Percentiles rank a stretch among this genome's conserved stretches.
Evolutionary conservation across 2,888 invertebrate genomes (phyloP).

Genomic region (Lysandra coridon): DNA sequence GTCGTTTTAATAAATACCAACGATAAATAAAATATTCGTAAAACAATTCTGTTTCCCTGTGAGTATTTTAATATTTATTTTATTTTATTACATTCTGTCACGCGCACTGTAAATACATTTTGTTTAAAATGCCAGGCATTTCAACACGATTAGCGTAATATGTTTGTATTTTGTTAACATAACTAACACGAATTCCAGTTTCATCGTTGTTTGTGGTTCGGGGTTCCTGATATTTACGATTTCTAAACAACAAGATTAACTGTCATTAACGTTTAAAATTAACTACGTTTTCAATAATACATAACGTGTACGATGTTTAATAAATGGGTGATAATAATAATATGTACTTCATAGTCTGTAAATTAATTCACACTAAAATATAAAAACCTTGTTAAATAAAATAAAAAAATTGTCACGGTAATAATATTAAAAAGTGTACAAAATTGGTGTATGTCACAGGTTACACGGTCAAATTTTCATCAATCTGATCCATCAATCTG

Average conservation of each 20-base stretch:
- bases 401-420: too few species aligned
- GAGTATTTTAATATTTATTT: neutral
- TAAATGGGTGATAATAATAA: neutral
- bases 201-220: constrained; percentile 16
- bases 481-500: too few species aligned
- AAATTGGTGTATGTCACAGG: too few species aligned
- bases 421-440: too few species aligned
- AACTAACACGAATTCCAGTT: constrained; percentile 2
- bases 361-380: neutral
- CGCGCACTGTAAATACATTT: constrained; percentile 11
- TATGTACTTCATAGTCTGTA: neutral
- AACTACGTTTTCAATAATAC: neutral
- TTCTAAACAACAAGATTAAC: constrained; percentile 3
- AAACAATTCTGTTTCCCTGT: neutral
- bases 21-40: neutral
- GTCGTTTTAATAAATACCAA: neutral
- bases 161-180: constrained; percentile 5
- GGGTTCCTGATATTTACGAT: constrained; percentile 20
- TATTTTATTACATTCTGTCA: constrained; percentile 7
- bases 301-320: neutral
- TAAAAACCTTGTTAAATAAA: too few species aligned
- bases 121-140: constrained; percentile 9
- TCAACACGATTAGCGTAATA: constrained; percentile 8
- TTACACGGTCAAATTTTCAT: too few species aligned
- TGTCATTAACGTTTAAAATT: neutral